These are phyloP conservation scores for Sinocyclocheilus anshuiensis DNA, from an alignment of 2,113 vertebrate species.

Conservation along the genomic window DNA sequence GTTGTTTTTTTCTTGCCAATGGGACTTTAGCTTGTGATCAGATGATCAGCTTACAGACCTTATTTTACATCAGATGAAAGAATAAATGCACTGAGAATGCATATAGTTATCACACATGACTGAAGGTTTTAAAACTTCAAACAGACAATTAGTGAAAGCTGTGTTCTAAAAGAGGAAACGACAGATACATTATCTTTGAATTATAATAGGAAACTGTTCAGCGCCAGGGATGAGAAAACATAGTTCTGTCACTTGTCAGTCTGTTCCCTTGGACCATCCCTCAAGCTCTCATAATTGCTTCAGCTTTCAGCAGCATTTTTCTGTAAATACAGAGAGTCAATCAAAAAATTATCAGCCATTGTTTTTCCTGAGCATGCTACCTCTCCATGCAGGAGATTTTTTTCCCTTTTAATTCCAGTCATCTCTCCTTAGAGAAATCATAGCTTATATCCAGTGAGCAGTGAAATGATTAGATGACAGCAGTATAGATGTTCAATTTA, in stretches of 20 bases:
- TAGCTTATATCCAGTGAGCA: slow-evolving; percentile 35
- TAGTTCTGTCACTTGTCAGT: slow-evolving; percentile 19
- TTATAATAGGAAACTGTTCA: background rate
- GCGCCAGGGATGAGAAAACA: background rate
- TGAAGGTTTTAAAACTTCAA: background rate
- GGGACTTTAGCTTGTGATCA: background rate
- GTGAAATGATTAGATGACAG: slow-evolving; percentile 52
- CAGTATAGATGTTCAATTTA: slow-evolving; percentile 44
- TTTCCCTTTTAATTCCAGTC: slow-evolving; percentile 33
- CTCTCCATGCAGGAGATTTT: background rate
- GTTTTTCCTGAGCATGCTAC: background rate
- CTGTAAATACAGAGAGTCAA: slow-evolving; percentile 49
- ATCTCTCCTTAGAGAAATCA: slow-evolving; percentile 46
- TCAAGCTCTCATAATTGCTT: slow-evolving; percentile 39
- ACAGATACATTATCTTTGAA: background rate
- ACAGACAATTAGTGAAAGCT: background rate
- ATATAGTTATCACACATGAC: background rate
- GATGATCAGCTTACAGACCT: background rate
- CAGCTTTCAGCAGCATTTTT: slow-evolving; percentile 24
- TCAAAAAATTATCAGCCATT: slow-evolving; percentile 2
- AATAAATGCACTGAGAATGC: background rate
- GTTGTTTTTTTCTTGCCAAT: background rate
- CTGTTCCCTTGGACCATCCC: background rate
- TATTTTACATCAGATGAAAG: background rate
- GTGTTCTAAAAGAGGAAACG: background rate